A percentile compares a stretch with the other conserved stretches of the same genome.
phyloP scores from a whole-genome alignment of 2,797 vertebrate species.

The Poecilia picta region DNA sequence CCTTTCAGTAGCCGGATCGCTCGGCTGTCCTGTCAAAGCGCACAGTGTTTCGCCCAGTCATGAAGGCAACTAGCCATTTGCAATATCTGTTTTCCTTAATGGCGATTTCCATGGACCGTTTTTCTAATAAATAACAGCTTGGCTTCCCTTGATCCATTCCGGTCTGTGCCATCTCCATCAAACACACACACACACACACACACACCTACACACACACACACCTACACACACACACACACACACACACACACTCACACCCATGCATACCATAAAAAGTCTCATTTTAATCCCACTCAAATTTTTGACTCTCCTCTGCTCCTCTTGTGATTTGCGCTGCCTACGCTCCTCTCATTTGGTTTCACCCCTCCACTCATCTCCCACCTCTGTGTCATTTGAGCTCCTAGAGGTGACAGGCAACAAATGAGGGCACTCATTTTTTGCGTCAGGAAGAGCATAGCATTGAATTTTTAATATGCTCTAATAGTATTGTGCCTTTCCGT shows the following conservation, averaged over 20 bases:
- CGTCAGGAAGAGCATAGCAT: slow-evolving; percentile 53
- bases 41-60: slow-evolving; percentile 47
- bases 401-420: slow-evolving; percentile 68
- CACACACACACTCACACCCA: background rate
- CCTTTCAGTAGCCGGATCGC: slow-evolving; percentile 8
- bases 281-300: slow-evolving; percentile 25
- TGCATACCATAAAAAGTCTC: slow-evolving; percentile 20
- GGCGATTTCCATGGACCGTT: slow-evolving; percentile 31
- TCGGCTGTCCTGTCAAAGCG: slow-evolving; percentile 20
- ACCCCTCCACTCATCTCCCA: slow-evolving; percentile 14
- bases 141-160: slow-evolving; percentile 35
- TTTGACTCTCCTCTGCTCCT: background rate
- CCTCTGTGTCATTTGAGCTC: slow-evolving; percentile 45
- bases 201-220: too few species aligned
- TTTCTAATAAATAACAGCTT: slow-evolving; percentile 33
- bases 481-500: slow-evolving; percentile 25
- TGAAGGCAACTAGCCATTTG: slow-evolving; percentile 51
- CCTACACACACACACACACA: background rate
- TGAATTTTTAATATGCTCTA: slow-evolving; percentile 74
- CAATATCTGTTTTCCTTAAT: slow-evolving; percentile 40
- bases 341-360: slow-evolving; percentile 8
- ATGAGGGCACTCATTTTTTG: slow-evolving; percentile 71
- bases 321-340: background rate
- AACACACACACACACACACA: background rate
- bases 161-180: slow-evolving; percentile 16